Conservation (phyloP, 2,888 invertebrate species). For the Urechis unicinctus region DNA sequence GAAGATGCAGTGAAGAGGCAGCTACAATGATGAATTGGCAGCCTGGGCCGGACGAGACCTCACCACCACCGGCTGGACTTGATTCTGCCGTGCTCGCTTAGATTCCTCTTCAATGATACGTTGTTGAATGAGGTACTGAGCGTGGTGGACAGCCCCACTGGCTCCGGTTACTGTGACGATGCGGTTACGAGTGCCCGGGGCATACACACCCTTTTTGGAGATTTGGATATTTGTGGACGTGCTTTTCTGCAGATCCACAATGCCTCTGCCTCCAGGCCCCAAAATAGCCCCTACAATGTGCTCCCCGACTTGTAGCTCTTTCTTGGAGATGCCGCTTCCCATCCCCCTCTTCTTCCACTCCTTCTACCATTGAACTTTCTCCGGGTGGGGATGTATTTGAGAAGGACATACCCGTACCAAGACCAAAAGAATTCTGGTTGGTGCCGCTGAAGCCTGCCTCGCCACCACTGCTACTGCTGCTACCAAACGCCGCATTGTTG, state of each 20-base stretch:
- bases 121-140: conserved; percentile 92
- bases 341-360: background rate
- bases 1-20: too few species aligned
- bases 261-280: conserved; percentile 91
- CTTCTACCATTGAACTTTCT: background rate
- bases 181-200: conserved; percentile 93
- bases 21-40: too few species aligned
- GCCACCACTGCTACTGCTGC: conserved; percentile 1
- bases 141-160: conserved; percentile 79
- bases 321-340: conserved; percentile 53
- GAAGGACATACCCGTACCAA: conserved; percentile 58
- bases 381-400: too few species aligned
- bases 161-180: conserved; percentile 93
- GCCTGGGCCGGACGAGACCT: too few species aligned
- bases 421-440: conserved; percentile 83
- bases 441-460: conserved; percentile 36
- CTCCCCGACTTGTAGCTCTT: conserved; percentile 72
- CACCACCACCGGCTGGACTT: background rate
- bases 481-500: conserved; percentile 10
- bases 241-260: conserved; percentile 94
- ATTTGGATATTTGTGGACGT: conserved; percentile 97
- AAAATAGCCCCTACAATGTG: conserved; percentile 94
- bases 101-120: conserved; percentile 92
- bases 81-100: conserved; percentile 76
- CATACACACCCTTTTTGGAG: conserved; percentile 95